Conservation (phyloP, 2,113 vertebrate genomes). For the Hymenochirus boettgeri region DNA sequence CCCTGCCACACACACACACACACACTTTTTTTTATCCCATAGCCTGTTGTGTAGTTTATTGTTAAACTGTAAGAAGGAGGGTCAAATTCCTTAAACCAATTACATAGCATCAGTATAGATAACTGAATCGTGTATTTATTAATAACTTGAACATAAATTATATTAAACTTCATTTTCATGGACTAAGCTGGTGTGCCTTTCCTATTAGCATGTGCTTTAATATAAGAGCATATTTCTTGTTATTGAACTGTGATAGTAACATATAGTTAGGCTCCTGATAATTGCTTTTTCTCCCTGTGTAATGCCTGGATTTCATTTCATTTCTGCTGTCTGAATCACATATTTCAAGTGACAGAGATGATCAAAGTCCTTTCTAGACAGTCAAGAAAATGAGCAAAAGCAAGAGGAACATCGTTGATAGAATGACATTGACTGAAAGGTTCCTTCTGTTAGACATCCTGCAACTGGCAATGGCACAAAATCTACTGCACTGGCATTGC, state of each 20-base stretch:
- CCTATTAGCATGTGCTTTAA: conserved; percentile 4
- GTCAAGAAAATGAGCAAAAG: conserved; percentile 37
- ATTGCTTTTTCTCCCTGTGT: conserved; percentile 31
- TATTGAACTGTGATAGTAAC: conserved; percentile 31
- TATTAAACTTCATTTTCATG: not conserved
- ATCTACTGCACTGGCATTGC: not conserved
- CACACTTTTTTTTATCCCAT: too few relatives aligned
- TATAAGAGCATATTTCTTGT: conserved; percentile 13
- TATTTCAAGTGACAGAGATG: conserved; percentile 42
- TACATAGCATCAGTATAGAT: too few relatives aligned
- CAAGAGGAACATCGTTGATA: conserved; percentile 21
- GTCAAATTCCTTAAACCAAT: too few relatives aligned
- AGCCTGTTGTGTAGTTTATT: too few relatives aligned
- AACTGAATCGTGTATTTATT: too few relatives aligned
- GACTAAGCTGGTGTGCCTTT: not conserved
- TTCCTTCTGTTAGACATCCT: conserved; percentile 13
- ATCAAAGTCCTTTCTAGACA: conserved; percentile 39
- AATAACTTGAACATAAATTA: not conserved
- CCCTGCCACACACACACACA: too few relatives aligned
- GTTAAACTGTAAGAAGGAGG: too few relatives aligned
- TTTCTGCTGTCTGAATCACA: conserved; percentile 34
- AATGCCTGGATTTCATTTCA: conserved; percentile 41
- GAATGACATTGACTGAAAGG: conserved; percentile 35
- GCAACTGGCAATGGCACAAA: conserved; percentile 22
- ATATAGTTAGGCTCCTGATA: conserved; percentile 29